Conservation (phyloP, 2,113 vertebrate species). For the Platysternon megacephalum region DNA sequence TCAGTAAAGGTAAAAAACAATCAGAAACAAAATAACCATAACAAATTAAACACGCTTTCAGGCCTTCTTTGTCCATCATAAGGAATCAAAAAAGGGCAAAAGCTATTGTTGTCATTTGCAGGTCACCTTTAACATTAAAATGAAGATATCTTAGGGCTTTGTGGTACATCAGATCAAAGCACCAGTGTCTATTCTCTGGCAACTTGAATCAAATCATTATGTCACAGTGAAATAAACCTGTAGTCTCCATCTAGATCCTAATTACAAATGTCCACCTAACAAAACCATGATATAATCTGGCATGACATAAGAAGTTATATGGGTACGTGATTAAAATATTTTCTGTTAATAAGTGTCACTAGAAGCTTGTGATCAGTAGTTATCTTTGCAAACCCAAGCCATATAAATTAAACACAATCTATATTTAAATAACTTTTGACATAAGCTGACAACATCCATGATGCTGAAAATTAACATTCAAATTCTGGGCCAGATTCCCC, state of each 20-base stretch:
- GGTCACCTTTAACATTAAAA: slow-evolving; percentile 54
- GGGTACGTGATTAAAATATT: not conserved
- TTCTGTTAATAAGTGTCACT: not conserved
- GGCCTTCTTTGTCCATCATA: slow-evolving; percentile 30
- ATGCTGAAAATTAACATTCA: not conserved
- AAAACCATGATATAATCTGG: slow-evolving; percentile 27
- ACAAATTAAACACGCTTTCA: not conserved
- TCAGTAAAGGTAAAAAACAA: not conserved
- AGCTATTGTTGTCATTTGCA: slow-evolving; percentile 52
- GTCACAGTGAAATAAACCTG: slow-evolving; percentile 36
- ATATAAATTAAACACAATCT: not conserved
- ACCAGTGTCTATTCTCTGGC: slow-evolving; percentile 69
- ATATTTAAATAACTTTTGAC: not conserved
- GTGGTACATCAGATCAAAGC: slow-evolving; percentile 70
- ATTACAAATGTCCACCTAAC: not conserved
- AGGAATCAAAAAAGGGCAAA: slow-evolving; percentile 41
- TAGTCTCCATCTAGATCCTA: slow-evolving; percentile 25
- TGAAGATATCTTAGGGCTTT: slow-evolving; percentile 59
- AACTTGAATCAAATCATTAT: slow-evolving; percentile 60
- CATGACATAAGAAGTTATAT: not conserved
- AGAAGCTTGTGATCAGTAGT: not conserved
- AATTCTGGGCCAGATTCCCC: not conserved
- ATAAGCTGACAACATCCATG: not conserved
- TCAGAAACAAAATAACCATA: not conserved
- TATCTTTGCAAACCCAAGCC: not conserved